Conservation (phyloP, 2,113 vertebrate genomes). For the Cyprinodon tularosa region DNA sequence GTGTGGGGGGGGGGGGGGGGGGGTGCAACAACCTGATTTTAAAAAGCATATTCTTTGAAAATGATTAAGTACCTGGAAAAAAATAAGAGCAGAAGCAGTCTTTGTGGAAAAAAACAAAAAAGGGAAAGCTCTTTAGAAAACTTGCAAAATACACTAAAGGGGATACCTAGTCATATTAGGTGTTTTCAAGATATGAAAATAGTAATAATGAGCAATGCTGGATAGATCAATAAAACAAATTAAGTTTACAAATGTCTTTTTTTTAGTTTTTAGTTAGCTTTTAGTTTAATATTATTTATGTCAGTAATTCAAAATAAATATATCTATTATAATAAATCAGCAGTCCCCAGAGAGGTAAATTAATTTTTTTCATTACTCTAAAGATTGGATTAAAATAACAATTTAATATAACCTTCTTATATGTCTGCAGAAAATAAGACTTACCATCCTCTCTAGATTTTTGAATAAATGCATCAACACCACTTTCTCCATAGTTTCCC, state of each 20-base stretch:
- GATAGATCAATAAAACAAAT: neutral
- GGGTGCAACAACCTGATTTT: too few species aligned
- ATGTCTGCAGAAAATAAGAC: conserved; percentile 49
- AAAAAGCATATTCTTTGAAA: too few species aligned
- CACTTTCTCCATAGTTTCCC: conserved; percentile 95
- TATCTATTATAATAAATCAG: neutral
- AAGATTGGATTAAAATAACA: conserved; percentile 4
- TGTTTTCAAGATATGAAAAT: neutral
- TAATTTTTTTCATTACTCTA: neutral
- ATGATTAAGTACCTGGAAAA: too few species aligned
- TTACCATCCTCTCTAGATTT: conserved; percentile 95
- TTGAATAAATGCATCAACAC: conserved; percentile 95
- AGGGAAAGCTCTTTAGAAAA: too few species aligned
- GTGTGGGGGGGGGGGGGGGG: too few species aligned
- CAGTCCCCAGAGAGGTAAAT: neutral
- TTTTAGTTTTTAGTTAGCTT: neutral
- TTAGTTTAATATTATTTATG: neutral
- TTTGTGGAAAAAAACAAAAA: too few species aligned
- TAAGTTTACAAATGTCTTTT: neutral
- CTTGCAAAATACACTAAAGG: too few species aligned
- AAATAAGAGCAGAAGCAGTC: too few species aligned
- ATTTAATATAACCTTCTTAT: neutral
- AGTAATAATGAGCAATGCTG: neutral
- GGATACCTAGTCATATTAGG: too few species aligned
- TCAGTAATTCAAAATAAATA: neutral